Percentiles rank a stretch among this genome's conserved stretches.
Conservation (phyloP, 2,888 invertebrate genomes). For the Plagodis pulveraria region DNA sequence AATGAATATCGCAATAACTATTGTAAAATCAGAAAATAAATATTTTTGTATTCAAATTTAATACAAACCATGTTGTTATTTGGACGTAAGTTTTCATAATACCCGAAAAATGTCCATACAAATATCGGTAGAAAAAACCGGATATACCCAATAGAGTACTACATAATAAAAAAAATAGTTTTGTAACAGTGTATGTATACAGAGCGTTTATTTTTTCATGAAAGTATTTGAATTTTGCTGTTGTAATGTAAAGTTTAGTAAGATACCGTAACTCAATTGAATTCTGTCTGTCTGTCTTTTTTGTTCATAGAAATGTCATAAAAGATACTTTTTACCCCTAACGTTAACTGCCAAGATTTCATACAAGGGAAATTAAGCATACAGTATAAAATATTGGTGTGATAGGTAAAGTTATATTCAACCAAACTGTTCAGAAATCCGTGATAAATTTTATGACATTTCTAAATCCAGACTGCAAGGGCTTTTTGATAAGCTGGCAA, state of each 20-base stretch:
- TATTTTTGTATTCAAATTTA: conserved; percentile 20
- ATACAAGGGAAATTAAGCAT: too few relatives aligned
- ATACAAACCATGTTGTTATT: conserved; percentile 18
- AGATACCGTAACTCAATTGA: conserved; percentile 10
- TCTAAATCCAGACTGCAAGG: conserved; percentile 3
- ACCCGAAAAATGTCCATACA: conserved; percentile 65
- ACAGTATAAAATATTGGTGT: too few relatives aligned
- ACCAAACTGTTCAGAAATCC: too few relatives aligned
- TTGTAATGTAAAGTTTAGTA: conserved; percentile 36
- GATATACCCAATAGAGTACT: conserved; percentile 38
- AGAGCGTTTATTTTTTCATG: conserved; percentile 77
- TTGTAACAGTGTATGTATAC: conserved; percentile 63
- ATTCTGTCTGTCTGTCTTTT: neutral
- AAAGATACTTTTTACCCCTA: neutral
- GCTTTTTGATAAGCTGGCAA: neutral
- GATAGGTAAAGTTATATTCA: too few relatives aligned
- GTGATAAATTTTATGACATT: conserved; percentile 10
- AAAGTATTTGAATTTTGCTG: conserved; percentile 54
- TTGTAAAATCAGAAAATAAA: conserved; percentile 15
- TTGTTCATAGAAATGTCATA: conserved; percentile 19
- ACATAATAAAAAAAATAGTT: conserved; percentile 58
- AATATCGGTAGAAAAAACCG: conserved; percentile 56
- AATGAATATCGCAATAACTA: conserved; percentile 19
- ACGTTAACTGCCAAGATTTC: too few relatives aligned
- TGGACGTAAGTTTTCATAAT: conserved; percentile 18